A percentile compares a stretch with the other conserved stretches of the same genome.
These are phyloP conservation scores for Sarcophaga subvicina DNA, from an alignment of 2,888 invertebrate species.

Conservation along the genomic window DNA sequence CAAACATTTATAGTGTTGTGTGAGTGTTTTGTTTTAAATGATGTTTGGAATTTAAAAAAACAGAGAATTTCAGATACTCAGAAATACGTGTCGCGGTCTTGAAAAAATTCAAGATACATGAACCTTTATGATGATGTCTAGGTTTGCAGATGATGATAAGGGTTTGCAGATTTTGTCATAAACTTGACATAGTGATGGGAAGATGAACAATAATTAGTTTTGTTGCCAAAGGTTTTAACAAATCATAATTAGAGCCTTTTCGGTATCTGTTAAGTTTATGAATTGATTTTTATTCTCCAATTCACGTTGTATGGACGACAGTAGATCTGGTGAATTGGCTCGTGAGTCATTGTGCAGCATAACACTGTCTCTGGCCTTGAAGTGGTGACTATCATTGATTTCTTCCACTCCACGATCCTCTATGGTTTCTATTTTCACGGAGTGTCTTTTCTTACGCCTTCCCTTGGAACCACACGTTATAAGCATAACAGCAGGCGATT, in stretches of 20 bases:
- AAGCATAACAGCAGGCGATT: conserved; percentile 84
- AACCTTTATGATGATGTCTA: too few species aligned
- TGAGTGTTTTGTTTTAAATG: too few species aligned
- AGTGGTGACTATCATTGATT: conserved; percentile 40
- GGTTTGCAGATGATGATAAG: too few species aligned
- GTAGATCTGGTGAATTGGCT: conserved; percentile 78
- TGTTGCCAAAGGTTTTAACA: too few species aligned
- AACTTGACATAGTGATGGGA: too few species aligned
- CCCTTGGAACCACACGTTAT: conserved; percentile 84
- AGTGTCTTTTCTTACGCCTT: conserved; percentile 76
- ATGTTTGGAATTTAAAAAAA: too few species aligned
- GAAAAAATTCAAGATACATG: too few species aligned
- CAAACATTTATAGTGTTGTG: conserved; percentile 4
- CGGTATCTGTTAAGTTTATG: conserved; percentile 81
- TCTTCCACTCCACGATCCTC: conserved; percentile 73
- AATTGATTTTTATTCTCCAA: conserved; percentile 79
- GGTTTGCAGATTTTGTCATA: too few species aligned
- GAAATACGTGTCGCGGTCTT: too few species aligned
- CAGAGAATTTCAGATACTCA: too few species aligned
- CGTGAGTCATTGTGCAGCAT: conserved; percentile 73
- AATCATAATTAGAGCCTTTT: conserved; percentile 79
- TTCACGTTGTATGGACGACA: conserved; percentile 80
- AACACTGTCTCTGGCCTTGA: conserved; percentile 72
- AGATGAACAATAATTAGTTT: too few species aligned
- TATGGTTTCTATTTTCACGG: conserved; percentile 75